Conservation (phyloP, 2,113 vertebrate genomes). For the Chaetops frenatus region DNA sequence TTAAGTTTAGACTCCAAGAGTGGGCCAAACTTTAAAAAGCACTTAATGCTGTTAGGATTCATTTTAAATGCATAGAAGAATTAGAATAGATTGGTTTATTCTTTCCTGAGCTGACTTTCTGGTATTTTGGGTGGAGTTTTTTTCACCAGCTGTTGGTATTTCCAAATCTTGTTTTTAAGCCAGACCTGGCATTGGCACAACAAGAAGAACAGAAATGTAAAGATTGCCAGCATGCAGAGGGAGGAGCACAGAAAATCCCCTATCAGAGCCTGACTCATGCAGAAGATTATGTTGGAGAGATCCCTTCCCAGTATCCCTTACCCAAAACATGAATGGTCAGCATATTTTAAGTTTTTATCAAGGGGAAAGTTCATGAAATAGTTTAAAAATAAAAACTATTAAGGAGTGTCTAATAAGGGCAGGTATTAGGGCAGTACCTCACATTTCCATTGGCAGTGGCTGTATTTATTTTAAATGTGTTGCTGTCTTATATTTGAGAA, state of each 20-base stretch:
- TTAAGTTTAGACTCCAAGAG: neutral
- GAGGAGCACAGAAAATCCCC: conserved; percentile 6
- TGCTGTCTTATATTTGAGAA: neutral
- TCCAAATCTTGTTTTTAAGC: neutral
- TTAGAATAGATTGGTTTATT: neutral
- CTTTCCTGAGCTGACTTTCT: neutral
- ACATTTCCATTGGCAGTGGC: neutral
- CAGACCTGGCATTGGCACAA: neutral
- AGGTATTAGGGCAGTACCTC: neutral
- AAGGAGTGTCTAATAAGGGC: neutral
- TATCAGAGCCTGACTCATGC: conserved; percentile 16
- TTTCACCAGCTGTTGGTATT: neutral
- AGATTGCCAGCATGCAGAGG: neutral
- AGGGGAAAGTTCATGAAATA: neutral
- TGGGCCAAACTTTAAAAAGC: neutral
- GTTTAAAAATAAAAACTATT: neutral
- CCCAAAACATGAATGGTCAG: neutral
- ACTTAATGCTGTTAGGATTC: neutral
- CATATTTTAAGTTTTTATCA: neutral
- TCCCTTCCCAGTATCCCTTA: neutral
- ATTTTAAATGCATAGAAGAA: neutral
- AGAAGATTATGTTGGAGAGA: neutral
- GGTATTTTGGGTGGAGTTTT: neutral
- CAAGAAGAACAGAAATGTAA: neutral
- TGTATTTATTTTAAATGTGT: neutral